Evolutionary conservation across 2,113 vertebrate genomes (phyloP), one percentile per base, ranked within the genome.

Genomic region (Rhegmatorhina hoffmannsi): DNA sequence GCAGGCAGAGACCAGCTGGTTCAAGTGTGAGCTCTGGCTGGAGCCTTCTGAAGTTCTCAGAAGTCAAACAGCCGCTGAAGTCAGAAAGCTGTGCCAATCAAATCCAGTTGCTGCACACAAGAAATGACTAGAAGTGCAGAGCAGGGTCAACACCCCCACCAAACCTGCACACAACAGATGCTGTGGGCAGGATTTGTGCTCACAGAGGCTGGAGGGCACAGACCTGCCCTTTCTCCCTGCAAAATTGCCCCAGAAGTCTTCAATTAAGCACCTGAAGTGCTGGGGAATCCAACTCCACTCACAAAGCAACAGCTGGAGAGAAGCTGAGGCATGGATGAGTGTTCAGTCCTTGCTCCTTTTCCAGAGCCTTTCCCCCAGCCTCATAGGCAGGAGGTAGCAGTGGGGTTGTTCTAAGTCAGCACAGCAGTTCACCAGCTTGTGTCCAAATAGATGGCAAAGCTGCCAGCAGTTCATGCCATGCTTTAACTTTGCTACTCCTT

Each of bases 161-260:
- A 18, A 38, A 10, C 29, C 28, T 19, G 21, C 58, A 8, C 38
- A 7, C 0, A 2, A 2, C 0, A 0, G 33, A 7, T 19, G 38
- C 49, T 66, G 63, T 28, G 50, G 47, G 20, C 72, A 46, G 7
- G 11, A 76, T 33, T 34, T 3, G 21, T 20, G 29, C 26, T 72
- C 28, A 8, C 13, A 9, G 73, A 43, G 38, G 17, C 33, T 59
- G 33, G 10, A 21, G 4, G 3, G 8, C 25, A 36, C 2, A 63
- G 44, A 29, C 7, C 53, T 76, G 38, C 38, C 50, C 24, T 24
- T 12, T 5, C 8, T 79, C 38, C 31, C 38, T 4, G 0, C 36
- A 70, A 12, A 67, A 56, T 1, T 36, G 5, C 36, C 44, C 24
- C 56, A 26, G 21, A 67, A 72, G 4, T 6, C 67, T 59, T 29